Base-by-base conservation (phyloP, 2,888 invertebrate species). In the Bugulina stolonifera region DNA sequence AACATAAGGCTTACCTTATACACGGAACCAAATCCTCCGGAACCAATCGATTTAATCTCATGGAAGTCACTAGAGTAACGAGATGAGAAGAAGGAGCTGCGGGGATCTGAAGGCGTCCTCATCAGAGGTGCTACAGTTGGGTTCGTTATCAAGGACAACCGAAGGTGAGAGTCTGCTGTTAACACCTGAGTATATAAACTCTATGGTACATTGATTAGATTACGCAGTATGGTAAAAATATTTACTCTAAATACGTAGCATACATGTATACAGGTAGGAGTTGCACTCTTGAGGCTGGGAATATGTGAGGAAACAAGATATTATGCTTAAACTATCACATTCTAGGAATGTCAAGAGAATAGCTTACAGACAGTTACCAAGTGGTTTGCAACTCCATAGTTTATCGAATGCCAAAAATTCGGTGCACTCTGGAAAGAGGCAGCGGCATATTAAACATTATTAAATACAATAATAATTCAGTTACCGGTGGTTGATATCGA, bases 21-120 rank as follows among this genome's bases (percentile, higher is more conserved):
- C 2, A 70, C 70, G 5, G 52, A 54, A 29, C 70, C 70, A 32
- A 70, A 70, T 22, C 70, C 70, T 54, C 70, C 70, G 5, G 43
- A 22, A 5, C 70, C 70, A 29, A 70, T 43, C 14, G 54, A 54
- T 54, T 43, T 54, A 10, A 70, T 22, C 29, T 70, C 70, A 54
- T 70, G n/a, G 52, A 70, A 70, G 27, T 70, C 70, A 29, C 29
- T 54, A 52, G 70, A 43, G 54, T 70, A 70, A 1, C 70, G 70
- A 18, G 70, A 70, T 25, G 54, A 43, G 70, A 70, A 70, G 32
- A 64, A 64, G 2, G 64, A 25, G 32, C 64, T 64, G 5, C 27
- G 10, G 2, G 64, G 64, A 64, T 64, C 64, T 32, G 64, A 64
- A 3, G 64, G 32, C 3, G 5, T 32, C n/a, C 64, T 27, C 64